A percentile compares a stretch with the other conserved stretches of the same genome.
Conservation (phyloP, 2,113 vertebrate genomes). For the Zootoca vivipara region DNA sequence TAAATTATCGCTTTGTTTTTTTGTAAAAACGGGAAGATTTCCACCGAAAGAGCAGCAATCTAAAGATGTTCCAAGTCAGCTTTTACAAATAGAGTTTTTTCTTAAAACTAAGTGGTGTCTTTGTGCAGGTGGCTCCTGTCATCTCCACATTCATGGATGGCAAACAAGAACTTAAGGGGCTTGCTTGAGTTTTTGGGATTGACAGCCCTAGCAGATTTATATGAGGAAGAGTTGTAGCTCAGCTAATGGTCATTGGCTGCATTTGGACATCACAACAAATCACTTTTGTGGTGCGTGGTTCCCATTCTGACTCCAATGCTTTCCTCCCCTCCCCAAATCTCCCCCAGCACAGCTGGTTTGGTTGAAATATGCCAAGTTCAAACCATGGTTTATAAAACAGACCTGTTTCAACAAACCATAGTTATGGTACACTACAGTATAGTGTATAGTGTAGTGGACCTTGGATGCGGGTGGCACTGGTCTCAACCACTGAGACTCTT, state of each 20-base stretch:
- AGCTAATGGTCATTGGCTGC: neutral
- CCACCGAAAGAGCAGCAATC: neutral
- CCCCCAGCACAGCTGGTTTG: neutral
- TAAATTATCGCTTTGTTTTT: neutral
- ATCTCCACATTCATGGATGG: neutral
- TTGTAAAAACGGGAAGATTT: neutral
- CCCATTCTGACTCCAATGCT: too few species aligned
- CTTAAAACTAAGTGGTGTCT: too few species aligned
- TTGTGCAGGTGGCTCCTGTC: too few species aligned
- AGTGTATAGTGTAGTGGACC: too few species aligned
- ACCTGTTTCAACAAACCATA: neutral
- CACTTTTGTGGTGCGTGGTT: neutral
- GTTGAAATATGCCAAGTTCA: neutral
- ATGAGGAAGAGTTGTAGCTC: neutral
- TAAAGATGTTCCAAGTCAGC: neutral
- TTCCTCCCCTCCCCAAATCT: too few species aligned
- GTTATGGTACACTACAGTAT: neutral
- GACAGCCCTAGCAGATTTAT: neutral
- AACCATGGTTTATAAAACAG: neutral
- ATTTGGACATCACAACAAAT: neutral
- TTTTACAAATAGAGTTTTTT: neutral
- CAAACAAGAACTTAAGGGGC: too few species aligned
- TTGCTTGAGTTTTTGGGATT: neutral
- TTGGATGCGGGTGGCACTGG: too few species aligned
- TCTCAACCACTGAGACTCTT: too few species aligned